Evolutionary conservation across 2,888 invertebrate genomes (phyloP).

Genomic region (Amorpha juglandis): DNA sequence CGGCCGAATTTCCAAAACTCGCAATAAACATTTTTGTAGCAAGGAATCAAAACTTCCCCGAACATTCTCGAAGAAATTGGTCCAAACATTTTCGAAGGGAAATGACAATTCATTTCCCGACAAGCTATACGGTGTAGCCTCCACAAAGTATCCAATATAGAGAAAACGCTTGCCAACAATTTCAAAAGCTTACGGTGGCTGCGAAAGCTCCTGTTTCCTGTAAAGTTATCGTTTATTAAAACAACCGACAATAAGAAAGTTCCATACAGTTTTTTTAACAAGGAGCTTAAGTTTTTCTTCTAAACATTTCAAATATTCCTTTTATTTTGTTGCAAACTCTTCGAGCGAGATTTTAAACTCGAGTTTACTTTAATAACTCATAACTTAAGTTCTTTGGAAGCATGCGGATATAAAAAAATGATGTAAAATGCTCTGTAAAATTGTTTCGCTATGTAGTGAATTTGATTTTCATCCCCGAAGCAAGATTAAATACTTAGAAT

Average conservation of each 20-base stretch:
- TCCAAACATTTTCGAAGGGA: neutral
- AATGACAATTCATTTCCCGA: neutral
- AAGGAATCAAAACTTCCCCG: slow-evolving; percentile 1
- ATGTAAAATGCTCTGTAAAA: slow-evolving; percentile 1
- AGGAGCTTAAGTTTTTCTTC: slow-evolving; percentile 26
- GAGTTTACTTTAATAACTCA: slow-evolving; percentile 32
- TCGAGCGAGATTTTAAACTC: slow-evolving; percentile 28
- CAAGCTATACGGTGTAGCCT: neutral
- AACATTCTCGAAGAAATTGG: neutral
- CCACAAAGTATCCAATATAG: neutral
- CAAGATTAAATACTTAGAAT: neutral
- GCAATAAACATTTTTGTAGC: neutral
- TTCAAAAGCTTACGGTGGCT: slow-evolving; percentile 3
- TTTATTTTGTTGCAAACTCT: slow-evolving; percentile 24
- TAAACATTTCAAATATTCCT: slow-evolving; percentile 19
- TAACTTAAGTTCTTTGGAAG: slow-evolving; percentile 30
- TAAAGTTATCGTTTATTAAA: slow-evolving; percentile 18
- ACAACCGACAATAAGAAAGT: slow-evolving; percentile 23
- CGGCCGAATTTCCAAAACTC: neutral
- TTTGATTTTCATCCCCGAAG: slow-evolving; percentile 1
- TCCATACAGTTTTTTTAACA: neutral
- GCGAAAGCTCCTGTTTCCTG: slow-evolving; percentile 18
- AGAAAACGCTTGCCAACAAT: slow-evolving; percentile 13
- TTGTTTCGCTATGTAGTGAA: slow-evolving; percentile 12
- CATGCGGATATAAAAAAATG: slow-evolving; percentile 12